Base-by-base conservation (phyloP, 2,888 invertebrate species). In the Salticus scenicus region DNA sequence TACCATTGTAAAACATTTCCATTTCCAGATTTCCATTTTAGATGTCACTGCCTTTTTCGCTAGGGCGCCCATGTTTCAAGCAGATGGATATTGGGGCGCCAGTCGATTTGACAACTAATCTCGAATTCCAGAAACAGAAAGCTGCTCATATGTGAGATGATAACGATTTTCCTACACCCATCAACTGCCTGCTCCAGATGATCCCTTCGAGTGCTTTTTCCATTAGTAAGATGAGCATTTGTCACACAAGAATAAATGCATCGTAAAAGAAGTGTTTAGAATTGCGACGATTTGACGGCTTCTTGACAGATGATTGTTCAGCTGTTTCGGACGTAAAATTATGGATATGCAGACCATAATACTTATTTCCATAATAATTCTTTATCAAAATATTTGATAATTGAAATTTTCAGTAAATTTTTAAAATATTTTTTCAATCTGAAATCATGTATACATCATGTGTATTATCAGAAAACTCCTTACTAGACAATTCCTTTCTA, bases 211-310 rank as follows among this genome's bases (percentile, higher is more conserved):
- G 20, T 24, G 57, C 57, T 57, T 24, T 17, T 57, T 57, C 57
- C 57, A 57, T 57, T 57, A 57, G 57, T 1, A 57, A 57, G 57
- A 57, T 57, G 57, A 57, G 57, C 57, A 24, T 57, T 57, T 57
- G 57, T 57, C 57, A 57, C 57, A 57, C 20, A 24, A 4, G 24
- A 24, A 57, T 57, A 57, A n/a, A 57, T 57, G 24, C 57, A 24
- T 24, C 57, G 57, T 57, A 8, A 47, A 7, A 47, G 57, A 57
- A 57, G 24, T 57, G 57, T 24, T 57, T 57, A 57, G 57, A 12
- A 57, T 12, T 7, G 57, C 57, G 57, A 57, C 57, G 12, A 24
- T 1, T 4, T 24, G 57, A 24, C 57, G 20, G 57, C 57, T 4
- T 1, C 24, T 4, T 57, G 24, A 24, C 2, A 24, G 57, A 1